A percentile compares a stretch with the other conserved stretches of the same genome.
These are phyloP conservation scores for Xyrauchen texanus DNA, from an alignment of 2,113 vertebrate species.

Conservation along the genomic window DNA sequence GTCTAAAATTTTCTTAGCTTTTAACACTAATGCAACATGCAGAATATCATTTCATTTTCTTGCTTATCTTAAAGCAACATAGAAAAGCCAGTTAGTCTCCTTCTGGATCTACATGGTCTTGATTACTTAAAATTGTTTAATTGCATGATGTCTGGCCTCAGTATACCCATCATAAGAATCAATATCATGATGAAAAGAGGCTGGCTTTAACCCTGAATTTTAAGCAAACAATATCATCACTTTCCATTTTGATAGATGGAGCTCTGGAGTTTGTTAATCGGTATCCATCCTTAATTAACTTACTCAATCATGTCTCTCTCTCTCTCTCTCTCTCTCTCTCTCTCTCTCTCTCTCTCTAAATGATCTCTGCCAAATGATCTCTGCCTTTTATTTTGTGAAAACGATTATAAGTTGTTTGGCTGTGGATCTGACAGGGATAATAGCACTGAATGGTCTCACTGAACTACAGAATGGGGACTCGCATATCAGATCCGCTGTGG, in stretches of 20 bases:
- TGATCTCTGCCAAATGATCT: constrained; percentile 28
- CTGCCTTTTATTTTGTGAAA: constrained; percentile 36
- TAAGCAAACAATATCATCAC: constrained; percentile 52
- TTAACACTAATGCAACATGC: neutral
- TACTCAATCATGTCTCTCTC: constrained; percentile 62
- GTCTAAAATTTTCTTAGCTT: neutral
- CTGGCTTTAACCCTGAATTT: constrained; percentile 46
- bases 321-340: neutral
- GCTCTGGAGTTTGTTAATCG: constrained; percentile 49
- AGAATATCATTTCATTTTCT: neutral
- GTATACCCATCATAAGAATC: constrained; percentile 23
- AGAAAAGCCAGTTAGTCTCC: neutral
- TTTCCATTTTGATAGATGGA: constrained; percentile 51
- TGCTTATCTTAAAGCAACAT: neutral
- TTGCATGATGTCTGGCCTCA: neutral
- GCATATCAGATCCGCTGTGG: constrained; percentile 16
- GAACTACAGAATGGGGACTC: constrained; percentile 21
- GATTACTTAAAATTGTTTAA: constrained; percentile 5
- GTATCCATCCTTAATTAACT: constrained; percentile 63
- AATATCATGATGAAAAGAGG: constrained; percentile 45
- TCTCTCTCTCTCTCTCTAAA: neutral
- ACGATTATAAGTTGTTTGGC: constrained; percentile 45
- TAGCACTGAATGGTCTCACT: constrained; percentile 29
- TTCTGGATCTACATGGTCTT: neutral
- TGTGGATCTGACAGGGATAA: constrained; percentile 42